These are phyloP conservation scores for Aphyosemion australe DNA, from an alignment of 2,113 vertebrate genomes.

Conservation along the genomic window DNA sequence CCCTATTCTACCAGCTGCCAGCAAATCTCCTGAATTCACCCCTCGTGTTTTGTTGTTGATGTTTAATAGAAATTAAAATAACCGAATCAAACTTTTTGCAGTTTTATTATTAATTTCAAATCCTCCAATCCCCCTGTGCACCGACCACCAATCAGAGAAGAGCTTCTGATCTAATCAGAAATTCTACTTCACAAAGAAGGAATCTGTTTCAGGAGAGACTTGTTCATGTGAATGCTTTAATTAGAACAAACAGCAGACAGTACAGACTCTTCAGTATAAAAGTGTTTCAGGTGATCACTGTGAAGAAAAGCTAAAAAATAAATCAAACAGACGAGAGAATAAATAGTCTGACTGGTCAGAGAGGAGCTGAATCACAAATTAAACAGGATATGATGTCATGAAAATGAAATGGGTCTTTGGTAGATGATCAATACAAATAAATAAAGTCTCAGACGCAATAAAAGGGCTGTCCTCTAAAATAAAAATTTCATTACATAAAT, in stretches of 20 bases:
- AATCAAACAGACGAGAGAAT: conserved; percentile 16
- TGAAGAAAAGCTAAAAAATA: neutral
- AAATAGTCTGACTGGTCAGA: conserved; percentile 25
- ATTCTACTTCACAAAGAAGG: neutral
- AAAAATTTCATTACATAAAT: too few relatives aligned
- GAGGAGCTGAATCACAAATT: neutral
- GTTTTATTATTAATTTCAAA: too few relatives aligned
- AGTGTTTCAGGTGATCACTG: conserved; percentile 13
- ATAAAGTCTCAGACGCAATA: too few relatives aligned
- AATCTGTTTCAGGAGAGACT: neutral
- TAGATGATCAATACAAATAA: neutral
- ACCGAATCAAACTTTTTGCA: too few relatives aligned
- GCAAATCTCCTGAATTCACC: too few relatives aligned
- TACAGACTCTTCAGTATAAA: conserved; percentile 41
- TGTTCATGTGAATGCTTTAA: conserved; percentile 16
- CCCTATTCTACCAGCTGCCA: too few relatives aligned
- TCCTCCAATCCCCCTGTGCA: too few relatives aligned
- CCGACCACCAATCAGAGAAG: too few relatives aligned
- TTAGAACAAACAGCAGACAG: conserved; percentile 20
- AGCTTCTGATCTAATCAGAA: too few relatives aligned
- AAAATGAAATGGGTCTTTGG: conserved; percentile 36
- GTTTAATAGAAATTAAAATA: too few relatives aligned
- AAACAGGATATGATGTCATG: conserved; percentile 29
- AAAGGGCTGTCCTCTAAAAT: too few relatives aligned
- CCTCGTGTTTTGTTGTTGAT: too few relatives aligned